Conservation (phyloP, 2,113 vertebrate species). For the Burhinus bistriatus region DNA sequence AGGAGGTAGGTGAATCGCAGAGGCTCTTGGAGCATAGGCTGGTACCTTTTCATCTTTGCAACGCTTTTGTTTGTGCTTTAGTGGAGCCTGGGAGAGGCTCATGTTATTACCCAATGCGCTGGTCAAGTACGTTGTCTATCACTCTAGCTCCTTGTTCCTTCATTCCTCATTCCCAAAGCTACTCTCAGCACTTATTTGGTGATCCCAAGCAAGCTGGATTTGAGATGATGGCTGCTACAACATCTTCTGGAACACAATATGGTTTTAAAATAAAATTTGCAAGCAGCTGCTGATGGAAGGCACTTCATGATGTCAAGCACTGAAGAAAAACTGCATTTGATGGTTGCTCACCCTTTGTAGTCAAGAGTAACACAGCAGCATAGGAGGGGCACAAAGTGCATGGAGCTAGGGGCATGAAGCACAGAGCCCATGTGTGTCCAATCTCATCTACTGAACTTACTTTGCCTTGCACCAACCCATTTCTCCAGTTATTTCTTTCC, state of each 20-base stretch:
- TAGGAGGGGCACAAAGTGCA: neutral
- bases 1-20: neutral
- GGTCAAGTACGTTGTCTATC: neutral
- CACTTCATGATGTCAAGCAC: neutral
- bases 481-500: neutral
- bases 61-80: fast-evolving
- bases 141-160: neutral
- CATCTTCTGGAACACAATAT: neutral
- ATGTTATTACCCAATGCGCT: fast-evolving
- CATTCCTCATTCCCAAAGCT: neutral
- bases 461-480: neutral
- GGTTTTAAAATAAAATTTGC: neutral
- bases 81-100: neutral
- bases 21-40: neutral
- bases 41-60: neutral
- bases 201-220: neutral
- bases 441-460: neutral
- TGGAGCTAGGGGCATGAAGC: neutral
- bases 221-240: neutral
- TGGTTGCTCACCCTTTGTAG: neutral
- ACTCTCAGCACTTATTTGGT: fast-evolving
- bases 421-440: fast-evolving
- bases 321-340: neutral
- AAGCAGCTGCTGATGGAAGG: neutral
- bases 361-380: fast-evolving